Evolutionary conservation across 2,888 invertebrate species (phyloP).

Genomic region (Ophion obscuratus): DNA sequence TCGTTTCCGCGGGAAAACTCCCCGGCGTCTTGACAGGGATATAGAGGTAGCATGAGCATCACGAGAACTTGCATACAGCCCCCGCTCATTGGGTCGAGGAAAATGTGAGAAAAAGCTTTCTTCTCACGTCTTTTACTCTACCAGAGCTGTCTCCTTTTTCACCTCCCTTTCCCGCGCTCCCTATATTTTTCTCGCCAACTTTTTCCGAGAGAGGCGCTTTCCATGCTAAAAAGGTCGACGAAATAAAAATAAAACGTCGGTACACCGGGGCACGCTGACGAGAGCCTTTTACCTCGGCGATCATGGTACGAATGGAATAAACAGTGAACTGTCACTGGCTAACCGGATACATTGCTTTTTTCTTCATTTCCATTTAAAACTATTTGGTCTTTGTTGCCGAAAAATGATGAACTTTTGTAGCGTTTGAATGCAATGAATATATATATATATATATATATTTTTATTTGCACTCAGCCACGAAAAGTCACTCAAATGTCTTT

Average conservation of each 20-base stretch:
- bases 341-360: background rate
- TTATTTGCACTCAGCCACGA: no score
- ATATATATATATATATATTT: background rate
- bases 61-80: constrained; percentile 26
- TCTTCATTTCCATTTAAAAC: background rate
- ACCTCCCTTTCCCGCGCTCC: constrained; percentile 9
- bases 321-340: background rate
- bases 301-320: background rate
- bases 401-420: background rate
- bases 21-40: constrained; percentile 39
- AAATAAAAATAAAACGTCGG: constrained; percentile 33
- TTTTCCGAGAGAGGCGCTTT: constrained; percentile 16
- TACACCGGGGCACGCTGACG: constrained; percentile 28
- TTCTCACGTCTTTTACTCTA: constrained; percentile 31
- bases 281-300: constrained; percentile 39
- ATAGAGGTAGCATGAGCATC: constrained; percentile 38
- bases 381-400: background rate
- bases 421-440: background rate
- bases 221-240: constrained; percentile 19
- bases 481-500: background rate
- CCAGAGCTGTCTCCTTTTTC: constrained; percentile 11
- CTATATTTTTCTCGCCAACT: background rate
- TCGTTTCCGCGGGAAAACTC: constrained; percentile 63
- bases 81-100: constrained; percentile 46
- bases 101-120: constrained; percentile 62